Percentiles rank a stretch among this genome's conserved stretches.
phyloP scores from a whole-genome alignment of 1,140 invertebrate genomes.

The Daktulosphaira vitifoliae region DNA sequence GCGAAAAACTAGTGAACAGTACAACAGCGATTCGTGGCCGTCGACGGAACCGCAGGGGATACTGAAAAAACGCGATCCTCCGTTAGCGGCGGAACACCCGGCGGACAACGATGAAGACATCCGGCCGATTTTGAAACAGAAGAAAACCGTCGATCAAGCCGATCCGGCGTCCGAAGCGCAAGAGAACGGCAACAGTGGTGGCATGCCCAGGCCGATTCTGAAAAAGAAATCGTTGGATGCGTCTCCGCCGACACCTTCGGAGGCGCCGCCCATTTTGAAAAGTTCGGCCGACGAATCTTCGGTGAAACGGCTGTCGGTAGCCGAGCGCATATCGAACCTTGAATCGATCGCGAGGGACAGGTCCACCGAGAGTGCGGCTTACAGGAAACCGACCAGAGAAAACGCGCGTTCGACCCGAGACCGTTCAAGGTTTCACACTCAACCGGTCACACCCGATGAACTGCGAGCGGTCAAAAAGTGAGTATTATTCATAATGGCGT shows the following conservation, averaged over 20 bases:
- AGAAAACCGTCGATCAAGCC: background rate
- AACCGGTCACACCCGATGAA: slow-evolving; percentile 58
- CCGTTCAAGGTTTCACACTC: slow-evolving; percentile 47
- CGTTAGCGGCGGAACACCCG: background rate
- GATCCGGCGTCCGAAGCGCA: background rate
- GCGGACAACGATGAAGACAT: background rate
- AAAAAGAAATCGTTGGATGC: background rate
- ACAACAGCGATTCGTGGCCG: background rate
- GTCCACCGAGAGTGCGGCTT: background rate
- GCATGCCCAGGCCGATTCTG: slow-evolving; percentile 1
- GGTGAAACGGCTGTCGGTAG: slow-evolving; percentile 34
- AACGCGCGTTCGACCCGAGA: background rate
- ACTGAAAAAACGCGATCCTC: background rate
- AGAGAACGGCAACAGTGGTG: background rate
- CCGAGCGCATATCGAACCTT: slow-evolving; percentile 37
- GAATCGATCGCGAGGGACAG: slow-evolving; percentile 30
- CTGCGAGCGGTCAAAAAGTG: slow-evolving; percentile 50
- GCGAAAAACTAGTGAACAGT: slow-evolving; percentile 18
- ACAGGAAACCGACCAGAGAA: slow-evolving; percentile 3
- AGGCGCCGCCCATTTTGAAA: background rate
- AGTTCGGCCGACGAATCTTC: background rate
- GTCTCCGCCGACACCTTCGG: background rate
- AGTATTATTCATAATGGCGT: slow-evolving; percentile 38
- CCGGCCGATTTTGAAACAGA: slow-evolving; percentile 4
- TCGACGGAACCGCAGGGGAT: slow-evolving; percentile 6